Evolutionary conservation across 1,140 invertebrate species (phyloP), one percentile per base, ranked within the genome.

Genomic region (Leptinotarsa lineolata): DNA sequence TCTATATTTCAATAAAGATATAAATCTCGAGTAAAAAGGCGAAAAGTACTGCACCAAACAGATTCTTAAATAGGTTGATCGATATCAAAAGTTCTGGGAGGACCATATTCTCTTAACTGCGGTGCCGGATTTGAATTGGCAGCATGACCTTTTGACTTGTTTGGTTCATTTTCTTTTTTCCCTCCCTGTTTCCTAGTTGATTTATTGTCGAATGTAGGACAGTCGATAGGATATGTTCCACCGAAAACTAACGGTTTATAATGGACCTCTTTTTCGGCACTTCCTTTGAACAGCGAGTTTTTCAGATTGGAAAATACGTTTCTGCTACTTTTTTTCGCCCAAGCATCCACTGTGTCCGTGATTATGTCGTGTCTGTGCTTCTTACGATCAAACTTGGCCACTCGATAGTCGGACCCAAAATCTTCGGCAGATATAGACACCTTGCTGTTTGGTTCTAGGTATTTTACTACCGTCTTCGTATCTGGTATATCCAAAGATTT

Each of bases 161-260:
- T 20, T 71, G 24, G 18, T 30, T 13, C 21, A 13, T 48, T 63
- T 12, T 12, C 12, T 11, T 58, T 58, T 16, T 13, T 30, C 2
- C 16, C 61, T 54, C 15, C 15, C 15, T 54, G n/a, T 54, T 54
- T 54, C 48, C 48, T 54, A 16, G 58, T 74, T 48, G 69, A 72
- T 18, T 72, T 66, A 16, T 21, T 45, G 6, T 71, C 70, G 13
- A 44, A 60, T 1, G 74, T 77, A 4, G 92, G 92, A 76, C 88
- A 86, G 81, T 94, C 93, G 63, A 94, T 94, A 2, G 92, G 92
- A 86, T 89, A 95, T 6, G 93, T 95, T 45, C 93, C 93, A 68
- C 92, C 92, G 81, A 94, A 94, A 54, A 94, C 87, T 0, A 93
- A 83, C 22, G 91, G 90, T 80, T 90, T 90, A 76, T 87, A 89